phyloP scores from a whole-genome alignment of 1,140 invertebrate species.

The Drosophila rufa region DNA sequence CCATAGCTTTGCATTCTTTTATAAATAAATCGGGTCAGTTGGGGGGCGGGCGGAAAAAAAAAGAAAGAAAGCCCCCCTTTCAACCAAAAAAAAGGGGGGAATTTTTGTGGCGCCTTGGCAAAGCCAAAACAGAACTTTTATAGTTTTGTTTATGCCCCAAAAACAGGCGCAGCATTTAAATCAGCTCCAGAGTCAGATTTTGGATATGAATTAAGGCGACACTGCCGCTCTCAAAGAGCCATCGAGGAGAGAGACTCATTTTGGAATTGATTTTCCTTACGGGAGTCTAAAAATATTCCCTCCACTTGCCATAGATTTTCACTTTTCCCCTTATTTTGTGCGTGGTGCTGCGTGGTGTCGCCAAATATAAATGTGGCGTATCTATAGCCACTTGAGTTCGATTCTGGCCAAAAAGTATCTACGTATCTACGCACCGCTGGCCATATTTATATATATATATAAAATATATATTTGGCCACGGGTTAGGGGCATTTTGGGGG shows the following conservation, averaged over 20 bases:
- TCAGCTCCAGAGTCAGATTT: conserved; percentile 27
- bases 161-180: conserved; percentile 51
- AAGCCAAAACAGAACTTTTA: conserved; percentile 60
- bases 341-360: conserved; percentile 41
- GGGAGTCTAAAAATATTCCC: conserved; percentile 61
- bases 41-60: too few relatives aligned
- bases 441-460: conserved; percentile 22
- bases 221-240: conserved; percentile 61
- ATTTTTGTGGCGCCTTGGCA: conserved; percentile 68
- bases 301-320: too few relatives aligned
- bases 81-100: conserved; percentile 3
- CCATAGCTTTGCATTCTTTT: conserved; percentile 33
- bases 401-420: conserved; percentile 42
- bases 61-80: too few relatives aligned
- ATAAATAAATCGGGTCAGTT: conserved; percentile 71
- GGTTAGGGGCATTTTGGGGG: neutral
- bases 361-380: conserved; percentile 59
- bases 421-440: conserved; percentile 38
- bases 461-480: conserved; percentile 7
- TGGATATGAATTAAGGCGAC: conserved; percentile 46
- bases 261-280: conserved; percentile 68
- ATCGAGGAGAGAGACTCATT: conserved; percentile 16
- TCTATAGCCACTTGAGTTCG: conserved; percentile 27
- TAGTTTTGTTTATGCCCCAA: conserved; percentile 76
- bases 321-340: conserved; percentile 13